Base-by-base conservation (phyloP, 1,140 invertebrate species). In the Nasonia giraulti region DNA sequence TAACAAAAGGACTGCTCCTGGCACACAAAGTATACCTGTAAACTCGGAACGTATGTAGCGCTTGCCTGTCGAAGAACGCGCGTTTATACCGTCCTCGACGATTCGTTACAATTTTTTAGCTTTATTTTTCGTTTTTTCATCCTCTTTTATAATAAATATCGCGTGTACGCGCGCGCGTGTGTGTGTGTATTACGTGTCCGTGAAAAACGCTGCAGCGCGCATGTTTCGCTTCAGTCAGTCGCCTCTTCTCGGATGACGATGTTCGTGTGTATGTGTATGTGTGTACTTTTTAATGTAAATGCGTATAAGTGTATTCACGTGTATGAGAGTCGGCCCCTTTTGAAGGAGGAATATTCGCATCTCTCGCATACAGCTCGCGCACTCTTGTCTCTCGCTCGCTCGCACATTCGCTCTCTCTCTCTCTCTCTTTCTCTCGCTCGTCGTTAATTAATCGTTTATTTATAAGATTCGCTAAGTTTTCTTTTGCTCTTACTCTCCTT, bases 1-100 rank as follows among this genome's bases (percentile, higher is more conserved):
- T 66, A 77, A 77, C 40, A 84, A 47, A 73, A 84, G 27, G 50
- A 80, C 50, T 50, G 17, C 33, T 82, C 90, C 91, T 89, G 91
- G 27, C 27, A 91, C 91, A 91, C 89, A 91, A 91, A 91, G 91
- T 91, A 91, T 91, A 91, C 91, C 33, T 91, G 4, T 55, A 90
- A 91, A 91, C 91, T 91, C 88, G 90, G 90, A 91, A 89, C 90
- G 88, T 84, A 86, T 88, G 87, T 90, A 89, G 88, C 87, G 88
- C 87, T 90, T 89, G 83, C 78, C 90, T 89, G 87, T 77, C 76
- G 76, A 76, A 76, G 27, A 76, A 17, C 2, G 66, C 12, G 37
- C 40, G 79, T 31, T 31, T 71, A 31, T 71, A 7, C 68, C 68
- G 68, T 27, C 62, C 85, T 87, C 73, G 85, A 87, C 81, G 84